These are phyloP conservation scores for Mormyrus iriodes DNA, from an alignment of 2,113 vertebrate species.

Conservation along the genomic window DNA sequence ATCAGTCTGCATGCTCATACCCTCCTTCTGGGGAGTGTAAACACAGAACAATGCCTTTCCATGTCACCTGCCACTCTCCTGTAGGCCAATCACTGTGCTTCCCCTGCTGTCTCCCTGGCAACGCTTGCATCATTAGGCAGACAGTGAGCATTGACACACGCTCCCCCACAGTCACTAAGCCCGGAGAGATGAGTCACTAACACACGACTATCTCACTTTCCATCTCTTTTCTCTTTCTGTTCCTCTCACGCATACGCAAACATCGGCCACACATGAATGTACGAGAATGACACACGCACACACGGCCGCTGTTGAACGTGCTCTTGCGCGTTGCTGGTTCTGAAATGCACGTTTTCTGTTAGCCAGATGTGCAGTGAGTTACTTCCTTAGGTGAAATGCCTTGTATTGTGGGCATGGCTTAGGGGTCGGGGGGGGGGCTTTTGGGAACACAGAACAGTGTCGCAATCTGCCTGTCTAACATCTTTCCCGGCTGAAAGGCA, in stretches of 20 bases:
- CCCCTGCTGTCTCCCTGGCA: conserved; percentile 17
- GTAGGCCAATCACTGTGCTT: conserved; percentile 7
- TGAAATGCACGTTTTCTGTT: neutral
- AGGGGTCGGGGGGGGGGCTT: neutral
- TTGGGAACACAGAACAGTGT: neutral
- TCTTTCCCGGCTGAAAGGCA: neutral
- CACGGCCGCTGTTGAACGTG: neutral
- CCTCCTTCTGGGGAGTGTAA: conserved; percentile 9
- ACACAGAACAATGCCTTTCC: conserved; percentile 12
- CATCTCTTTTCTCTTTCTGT: neutral
- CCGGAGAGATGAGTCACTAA: conserved; percentile 12
- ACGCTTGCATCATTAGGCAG: conserved; percentile 23
- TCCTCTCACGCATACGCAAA: neutral
- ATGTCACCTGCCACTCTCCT: conserved; percentile 18
- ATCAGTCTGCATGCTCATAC: neutral
- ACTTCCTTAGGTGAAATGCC: neutral
- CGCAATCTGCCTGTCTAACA: neutral
- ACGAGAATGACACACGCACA: neutral
- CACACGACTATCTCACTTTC: neutral
- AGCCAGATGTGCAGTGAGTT: neutral
- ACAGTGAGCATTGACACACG: neutral
- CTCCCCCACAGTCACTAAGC: neutral
- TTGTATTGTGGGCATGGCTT: neutral
- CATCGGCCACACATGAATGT: neutral
- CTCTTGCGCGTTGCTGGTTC: neutral